A percentile compares a stretch with the other conserved stretches of the same genome.
These are phyloP conservation scores for Caenorhabditis imperialis DNA, from an alignment of 2,888 invertebrate genomes.

Conservation along the genomic window DNA sequence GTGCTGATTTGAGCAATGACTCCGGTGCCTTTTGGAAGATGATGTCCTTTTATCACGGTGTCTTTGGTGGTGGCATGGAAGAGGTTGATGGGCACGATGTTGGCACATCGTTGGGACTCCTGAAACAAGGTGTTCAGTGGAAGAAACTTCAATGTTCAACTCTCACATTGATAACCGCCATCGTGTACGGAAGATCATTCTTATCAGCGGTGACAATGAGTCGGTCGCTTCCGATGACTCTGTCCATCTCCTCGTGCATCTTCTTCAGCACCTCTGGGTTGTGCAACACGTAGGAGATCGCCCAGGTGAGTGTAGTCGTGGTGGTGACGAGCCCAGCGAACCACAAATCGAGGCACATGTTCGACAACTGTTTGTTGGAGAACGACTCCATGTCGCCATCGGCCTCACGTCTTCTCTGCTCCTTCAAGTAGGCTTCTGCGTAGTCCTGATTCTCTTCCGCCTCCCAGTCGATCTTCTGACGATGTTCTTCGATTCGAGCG, in stretches of 20 bases:
- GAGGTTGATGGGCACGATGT: slow-evolving; percentile 39
- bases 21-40: slow-evolving; percentile 34
- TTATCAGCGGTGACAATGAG: slow-evolving; percentile 54
- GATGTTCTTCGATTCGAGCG: slow-evolving; percentile 48
- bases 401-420: slow-evolving; percentile 44
- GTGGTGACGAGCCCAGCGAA: slow-evolving; percentile 11
- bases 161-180: slow-evolving; percentile 54
- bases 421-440: slow-evolving; percentile 59
- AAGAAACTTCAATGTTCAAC: neutral
- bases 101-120: slow-evolving; percentile 43
- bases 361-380: slow-evolving; percentile 39
- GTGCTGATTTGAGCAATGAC: slow-evolving; percentile 45
- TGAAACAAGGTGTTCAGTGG: neutral
- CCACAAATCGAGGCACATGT: slow-evolving; percentile 33
- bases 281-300: slow-evolving; percentile 29
- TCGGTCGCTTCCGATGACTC: slow-evolving; percentile 56
- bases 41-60: slow-evolving; percentile 27
- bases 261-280: slow-evolving; percentile 49
- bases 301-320: slow-evolving; percentile 19
- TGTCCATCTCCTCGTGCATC: slow-evolving; percentile 56
- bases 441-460: slow-evolving; percentile 41
- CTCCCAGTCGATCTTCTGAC: slow-evolving; percentile 34
- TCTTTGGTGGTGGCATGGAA: slow-evolving; percentile 37
- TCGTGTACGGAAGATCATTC: slow-evolving; percentile 46
- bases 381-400: slow-evolving; percentile 46